These are phyloP conservation scores for Acanthacorydalis orientalis DNA, from an alignment of 2,888 invertebrate genomes.

Conservation along the genomic window DNA sequence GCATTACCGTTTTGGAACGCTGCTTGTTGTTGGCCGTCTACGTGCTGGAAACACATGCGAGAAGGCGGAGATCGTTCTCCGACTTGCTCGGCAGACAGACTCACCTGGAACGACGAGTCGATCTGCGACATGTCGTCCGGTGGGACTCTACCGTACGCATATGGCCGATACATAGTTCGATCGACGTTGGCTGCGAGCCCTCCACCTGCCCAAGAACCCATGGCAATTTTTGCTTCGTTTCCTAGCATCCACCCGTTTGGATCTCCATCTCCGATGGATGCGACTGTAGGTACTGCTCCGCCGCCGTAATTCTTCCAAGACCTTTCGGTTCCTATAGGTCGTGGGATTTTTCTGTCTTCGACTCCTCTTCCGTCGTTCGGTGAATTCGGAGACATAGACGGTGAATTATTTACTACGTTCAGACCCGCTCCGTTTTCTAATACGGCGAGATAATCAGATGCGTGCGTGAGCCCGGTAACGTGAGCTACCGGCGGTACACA, in stretches of 20 bases:
- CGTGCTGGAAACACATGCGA: neutral
- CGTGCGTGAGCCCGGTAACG: constrained; percentile 23
- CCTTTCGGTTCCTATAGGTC: constrained; percentile 73
- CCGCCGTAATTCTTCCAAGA: constrained; percentile 40
- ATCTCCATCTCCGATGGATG: constrained; percentile 21
- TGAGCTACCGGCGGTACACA: constrained; percentile 22
- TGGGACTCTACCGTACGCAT: constrained; percentile 15
- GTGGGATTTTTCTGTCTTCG: constrained; percentile 40
- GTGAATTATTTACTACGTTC: constrained; percentile 30
- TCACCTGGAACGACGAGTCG: constrained; percentile 29
- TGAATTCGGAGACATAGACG: constrained; percentile 27
- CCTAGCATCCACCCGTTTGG: constrained; percentile 29
- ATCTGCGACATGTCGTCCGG: constrained; percentile 30
- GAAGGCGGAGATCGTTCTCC: neutral
- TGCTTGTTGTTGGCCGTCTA: constrained; percentile 7
- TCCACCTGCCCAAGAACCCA: constrained; percentile 18
- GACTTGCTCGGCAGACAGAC: neutral
- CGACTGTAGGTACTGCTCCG: constrained; percentile 14
- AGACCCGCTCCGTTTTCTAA: constrained; percentile 29
- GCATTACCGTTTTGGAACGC: constrained; percentile 10
- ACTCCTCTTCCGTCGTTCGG: constrained; percentile 14
- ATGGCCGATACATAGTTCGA: constrained; percentile 21
- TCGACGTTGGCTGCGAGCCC: constrained; percentile 20
- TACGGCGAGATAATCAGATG: constrained; percentile 12
- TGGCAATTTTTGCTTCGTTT: constrained; percentile 23